phyloP scores from a whole-genome alignment of 2,888 invertebrate species.

The Polymixis flavicincta region DNA sequence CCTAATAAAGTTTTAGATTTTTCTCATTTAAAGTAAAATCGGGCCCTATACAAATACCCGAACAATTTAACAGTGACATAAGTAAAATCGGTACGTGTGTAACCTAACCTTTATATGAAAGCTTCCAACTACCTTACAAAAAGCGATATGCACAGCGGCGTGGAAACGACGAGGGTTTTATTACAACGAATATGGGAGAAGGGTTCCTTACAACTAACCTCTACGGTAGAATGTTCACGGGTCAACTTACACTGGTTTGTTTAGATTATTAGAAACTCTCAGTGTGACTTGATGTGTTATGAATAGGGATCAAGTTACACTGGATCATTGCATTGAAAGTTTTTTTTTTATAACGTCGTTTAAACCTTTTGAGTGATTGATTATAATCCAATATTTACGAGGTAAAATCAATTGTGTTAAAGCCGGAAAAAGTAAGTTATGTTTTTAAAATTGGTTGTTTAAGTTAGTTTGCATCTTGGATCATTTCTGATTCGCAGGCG shows the following conservation, averaged over 20 bases:
- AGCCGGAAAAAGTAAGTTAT: no score
- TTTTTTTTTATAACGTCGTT: background rate
- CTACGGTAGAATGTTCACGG: slow-evolving; percentile 21
- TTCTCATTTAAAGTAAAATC: no score
- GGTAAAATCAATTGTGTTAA: background rate
- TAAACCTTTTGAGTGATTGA: background rate
- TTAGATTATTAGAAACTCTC: background rate
- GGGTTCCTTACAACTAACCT: slow-evolving; percentile 24
- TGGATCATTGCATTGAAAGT: background rate
- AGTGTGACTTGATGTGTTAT: slow-evolving; percentile 18
- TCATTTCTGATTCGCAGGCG: no score
- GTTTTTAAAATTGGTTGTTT: no score
- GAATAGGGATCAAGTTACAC: background rate
- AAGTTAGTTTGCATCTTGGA: no score
- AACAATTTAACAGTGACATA: background rate
- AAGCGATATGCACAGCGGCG: slow-evolving; percentile 39
- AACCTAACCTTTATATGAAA: slow-evolving; percentile 4
- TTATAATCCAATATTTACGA: background rate
- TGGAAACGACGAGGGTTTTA: slow-evolving; percentile 54
- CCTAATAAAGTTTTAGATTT: no score
- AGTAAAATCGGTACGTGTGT: background rate
- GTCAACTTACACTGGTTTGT: slow-evolving; percentile 10
- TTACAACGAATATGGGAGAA: slow-evolving; percentile 23
- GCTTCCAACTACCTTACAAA: slow-evolving; percentile 10
- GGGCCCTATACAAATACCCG: background rate